Conservation (phyloP, 30 jellyfish, hydroid and myxozoan species). For the Chrysaora quinquecirrha region DNA sequence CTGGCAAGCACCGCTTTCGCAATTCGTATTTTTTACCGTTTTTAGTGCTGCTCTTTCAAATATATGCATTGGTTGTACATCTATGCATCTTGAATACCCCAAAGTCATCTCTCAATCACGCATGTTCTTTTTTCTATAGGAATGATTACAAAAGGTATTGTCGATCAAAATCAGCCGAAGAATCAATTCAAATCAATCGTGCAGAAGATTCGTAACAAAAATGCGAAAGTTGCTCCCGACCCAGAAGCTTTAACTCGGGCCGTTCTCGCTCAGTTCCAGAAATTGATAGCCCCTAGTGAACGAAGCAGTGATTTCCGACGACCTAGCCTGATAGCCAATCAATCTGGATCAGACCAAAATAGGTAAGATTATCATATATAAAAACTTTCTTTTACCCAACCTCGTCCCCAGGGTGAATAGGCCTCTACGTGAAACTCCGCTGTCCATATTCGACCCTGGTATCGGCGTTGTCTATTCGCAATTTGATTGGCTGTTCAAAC, state of each 20-base stretch:
- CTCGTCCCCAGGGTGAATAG: too few relatives aligned
- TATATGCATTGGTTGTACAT: too few relatives aligned
- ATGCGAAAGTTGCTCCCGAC: slow-evolving; percentile 33
- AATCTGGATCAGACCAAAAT: background rate
- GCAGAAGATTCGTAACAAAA: slow-evolving; percentile 5
- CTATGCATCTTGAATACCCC: too few relatives aligned
- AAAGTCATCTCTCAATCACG: too few relatives aligned
- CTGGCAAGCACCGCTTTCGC: too few relatives aligned
- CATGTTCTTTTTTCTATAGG: slow-evolving; percentile 1
- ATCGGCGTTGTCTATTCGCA: too few relatives aligned
- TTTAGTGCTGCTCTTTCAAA: too few relatives aligned
- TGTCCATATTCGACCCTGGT: too few relatives aligned
- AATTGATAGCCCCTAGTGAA: slow-evolving; percentile 5
- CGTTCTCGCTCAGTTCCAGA: slow-evolving; percentile 39
- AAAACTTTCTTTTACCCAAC: too few relatives aligned
- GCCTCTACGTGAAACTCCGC: too few relatives aligned
- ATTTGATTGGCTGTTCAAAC: too few relatives aligned
- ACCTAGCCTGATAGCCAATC: background rate
- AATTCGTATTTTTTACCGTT: too few relatives aligned
- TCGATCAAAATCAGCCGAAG: slow-evolving; percentile 11
- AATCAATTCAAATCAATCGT: slow-evolving; percentile 6
- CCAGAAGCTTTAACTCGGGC: slow-evolving; percentile 16
- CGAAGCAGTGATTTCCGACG: background rate
- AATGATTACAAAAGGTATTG: slow-evolving; percentile 2
- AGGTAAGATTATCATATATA: slow-evolving; percentile 23